phyloP scores from a whole-genome alignment of 2,888 invertebrate species.

The Habrosyne pyritoides region DNA sequence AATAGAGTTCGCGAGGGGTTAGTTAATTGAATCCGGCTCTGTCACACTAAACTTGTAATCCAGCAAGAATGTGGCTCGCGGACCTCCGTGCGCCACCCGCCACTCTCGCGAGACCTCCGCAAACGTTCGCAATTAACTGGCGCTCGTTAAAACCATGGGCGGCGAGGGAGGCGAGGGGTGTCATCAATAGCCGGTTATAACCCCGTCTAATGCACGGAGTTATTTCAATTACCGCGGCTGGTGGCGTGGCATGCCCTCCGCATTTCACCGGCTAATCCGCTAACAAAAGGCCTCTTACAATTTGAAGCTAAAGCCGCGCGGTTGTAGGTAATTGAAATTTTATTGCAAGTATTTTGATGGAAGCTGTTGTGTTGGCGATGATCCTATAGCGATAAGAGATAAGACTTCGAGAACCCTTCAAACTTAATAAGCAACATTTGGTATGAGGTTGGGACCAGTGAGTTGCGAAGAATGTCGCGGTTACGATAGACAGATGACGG shows the following conservation, averaged over 20 bases:
- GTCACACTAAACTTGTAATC: slow-evolving; percentile 61
- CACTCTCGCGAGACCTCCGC: slow-evolving; percentile 21
- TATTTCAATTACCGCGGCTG: slow-evolving; percentile 60
- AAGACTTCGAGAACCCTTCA: neutral
- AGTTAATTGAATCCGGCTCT: slow-evolving; percentile 49
- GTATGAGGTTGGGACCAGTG: no score
- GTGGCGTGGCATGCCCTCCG: slow-evolving; percentile 40
- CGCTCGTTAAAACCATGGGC: slow-evolving; percentile 7
- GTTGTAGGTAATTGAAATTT: slow-evolving; percentile 61
- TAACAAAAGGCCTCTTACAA: slow-evolving; percentile 58
- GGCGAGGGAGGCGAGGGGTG: slow-evolving; percentile 15
- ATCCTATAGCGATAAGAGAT: neutral
- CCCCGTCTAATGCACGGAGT: slow-evolving; percentile 55
- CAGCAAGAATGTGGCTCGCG: slow-evolving; percentile 47
- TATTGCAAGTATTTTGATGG: slow-evolving; percentile 56
- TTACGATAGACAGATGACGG: no score
- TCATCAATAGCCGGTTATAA: slow-evolving; percentile 32
- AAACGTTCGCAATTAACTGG: slow-evolving; percentile 12
- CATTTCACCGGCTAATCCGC: slow-evolving; percentile 60
- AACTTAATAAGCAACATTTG: neutral
- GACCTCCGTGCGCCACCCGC: slow-evolving; percentile 29
- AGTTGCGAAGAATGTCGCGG: no score
- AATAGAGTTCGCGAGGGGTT: slow-evolving; percentile 62
- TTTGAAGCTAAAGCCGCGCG: slow-evolving; percentile 44
- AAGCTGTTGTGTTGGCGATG: slow-evolving; percentile 13